These are phyloP conservation scores for Pilophorus perplexus DNA, from an alignment of 2,888 invertebrate genomes.

Conservation along the genomic window DNA sequence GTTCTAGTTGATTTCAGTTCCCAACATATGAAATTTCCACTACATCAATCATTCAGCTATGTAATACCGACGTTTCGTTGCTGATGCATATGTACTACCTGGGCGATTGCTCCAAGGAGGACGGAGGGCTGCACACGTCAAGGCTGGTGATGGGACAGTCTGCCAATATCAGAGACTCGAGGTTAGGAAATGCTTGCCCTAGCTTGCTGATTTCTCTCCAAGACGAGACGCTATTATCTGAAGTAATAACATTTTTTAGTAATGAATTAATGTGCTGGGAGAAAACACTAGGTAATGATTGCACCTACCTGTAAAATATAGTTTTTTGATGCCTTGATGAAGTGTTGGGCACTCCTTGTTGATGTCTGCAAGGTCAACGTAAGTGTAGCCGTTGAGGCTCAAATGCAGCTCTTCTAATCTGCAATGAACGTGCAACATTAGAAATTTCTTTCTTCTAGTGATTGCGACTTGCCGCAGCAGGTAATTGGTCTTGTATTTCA, in stretches of 20 bases:
- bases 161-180: conserved; percentile 81
- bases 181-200: conserved; percentile 79
- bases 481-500: too few species aligned
- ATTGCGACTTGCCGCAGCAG: too few species aligned
- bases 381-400: conserved; percentile 83
- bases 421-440: conserved; percentile 46
- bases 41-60: too few species aligned
- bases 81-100: too few species aligned
- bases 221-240: conserved; percentile 75
- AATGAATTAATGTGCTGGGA: neutral
- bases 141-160: conserved; percentile 73
- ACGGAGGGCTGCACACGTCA: conserved; percentile 50
- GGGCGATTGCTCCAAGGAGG: conserved; percentile 40
- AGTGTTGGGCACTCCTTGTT: conserved; percentile 53
- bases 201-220: conserved; percentile 83
- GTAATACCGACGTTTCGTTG: too few species aligned
- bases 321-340: conserved; percentile 69
- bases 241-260: neutral
- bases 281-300: neutral
- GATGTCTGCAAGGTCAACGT: conserved; percentile 64
- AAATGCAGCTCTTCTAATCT: conserved; percentile 85
- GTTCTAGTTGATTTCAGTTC: too few species aligned
- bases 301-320: conserved; percentile 83
- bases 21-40: too few species aligned
- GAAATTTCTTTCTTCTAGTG: neutral